phyloP scores from a whole-genome alignment of 2,113 vertebrate genomes.

The Lophius piscatorius region DNA sequence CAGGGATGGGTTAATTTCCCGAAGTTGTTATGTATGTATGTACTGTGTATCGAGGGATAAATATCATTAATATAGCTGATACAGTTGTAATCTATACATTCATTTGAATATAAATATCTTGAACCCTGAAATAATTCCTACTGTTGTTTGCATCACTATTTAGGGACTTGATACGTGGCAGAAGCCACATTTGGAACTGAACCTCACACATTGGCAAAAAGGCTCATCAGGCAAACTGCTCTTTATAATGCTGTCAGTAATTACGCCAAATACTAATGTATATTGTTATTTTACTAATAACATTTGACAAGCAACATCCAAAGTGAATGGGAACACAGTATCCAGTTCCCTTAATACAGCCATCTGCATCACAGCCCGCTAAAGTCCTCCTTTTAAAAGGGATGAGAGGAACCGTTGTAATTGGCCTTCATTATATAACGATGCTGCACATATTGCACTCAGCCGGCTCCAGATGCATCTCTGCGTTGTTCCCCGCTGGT shows the following conservation, averaged over 20 bases:
- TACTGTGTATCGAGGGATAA: too few species aligned
- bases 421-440: slow-evolving; percentile 19
- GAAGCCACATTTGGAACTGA: too few species aligned
- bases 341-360: slow-evolving; percentile 1
- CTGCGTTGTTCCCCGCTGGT: background rate
- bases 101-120: too few species aligned
- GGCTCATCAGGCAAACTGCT: background rate
- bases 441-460: slow-evolving; percentile 5
- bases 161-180: too few species aligned
- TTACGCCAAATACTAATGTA: background rate
- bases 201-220: too few species aligned
- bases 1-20: too few species aligned
- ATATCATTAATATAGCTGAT: too few species aligned
- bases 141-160: too few species aligned
- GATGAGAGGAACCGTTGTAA: slow-evolving; percentile 26
- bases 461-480: slow-evolving; percentile 6
- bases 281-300: too few species aligned
- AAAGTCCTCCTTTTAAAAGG: slow-evolving; percentile 21
- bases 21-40: too few species aligned
- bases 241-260: background rate
- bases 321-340: background rate
- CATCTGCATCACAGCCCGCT: slow-evolving; percentile 14
- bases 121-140: too few species aligned
- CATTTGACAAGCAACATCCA: background rate
- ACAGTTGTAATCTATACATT: too few species aligned